phyloP scores from a whole-genome alignment of 2,113 vertebrate species.

The Platysternon megacephalum region DNA sequence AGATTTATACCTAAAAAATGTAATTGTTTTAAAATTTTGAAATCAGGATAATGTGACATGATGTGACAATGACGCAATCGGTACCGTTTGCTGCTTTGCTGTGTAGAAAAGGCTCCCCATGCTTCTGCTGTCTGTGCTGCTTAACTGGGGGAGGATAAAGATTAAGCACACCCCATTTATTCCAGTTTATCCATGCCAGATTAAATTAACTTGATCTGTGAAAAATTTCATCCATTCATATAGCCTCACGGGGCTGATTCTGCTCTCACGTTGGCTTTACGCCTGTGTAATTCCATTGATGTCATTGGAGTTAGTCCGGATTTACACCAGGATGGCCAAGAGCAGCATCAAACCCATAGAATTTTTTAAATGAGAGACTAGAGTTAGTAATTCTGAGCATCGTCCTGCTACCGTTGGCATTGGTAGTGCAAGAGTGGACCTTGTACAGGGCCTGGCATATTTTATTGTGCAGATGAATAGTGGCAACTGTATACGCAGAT shows the following conservation, averaged over 20 bases:
- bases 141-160: neutral
- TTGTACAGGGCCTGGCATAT: rapidly evolving
- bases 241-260: neutral
- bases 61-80: rapidly evolving
- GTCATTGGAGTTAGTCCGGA: neutral
- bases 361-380: neutral
- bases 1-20: neutral
- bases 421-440: neutral
- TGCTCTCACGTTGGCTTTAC: neutral
- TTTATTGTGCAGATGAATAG: neutral
- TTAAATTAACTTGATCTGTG: neutral
- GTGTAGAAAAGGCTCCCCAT: neutral
- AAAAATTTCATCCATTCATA: neutral
- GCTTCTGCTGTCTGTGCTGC: neutral
- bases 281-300: neutral
- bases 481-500: neutral
- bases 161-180: neutral
- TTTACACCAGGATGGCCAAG: neutral
- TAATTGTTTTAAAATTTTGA: neutral
- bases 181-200: neutral
- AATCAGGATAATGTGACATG: neutral
- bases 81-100: neutral
- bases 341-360: neutral
- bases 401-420: neutral
- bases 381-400: neutral